Percentiles rank a stretch among this genome's conserved stretches.
These are phyloP conservation scores for Leucosticte australis DNA, from an alignment of 2,113 vertebrate species.

Conservation along the genomic window DNA sequence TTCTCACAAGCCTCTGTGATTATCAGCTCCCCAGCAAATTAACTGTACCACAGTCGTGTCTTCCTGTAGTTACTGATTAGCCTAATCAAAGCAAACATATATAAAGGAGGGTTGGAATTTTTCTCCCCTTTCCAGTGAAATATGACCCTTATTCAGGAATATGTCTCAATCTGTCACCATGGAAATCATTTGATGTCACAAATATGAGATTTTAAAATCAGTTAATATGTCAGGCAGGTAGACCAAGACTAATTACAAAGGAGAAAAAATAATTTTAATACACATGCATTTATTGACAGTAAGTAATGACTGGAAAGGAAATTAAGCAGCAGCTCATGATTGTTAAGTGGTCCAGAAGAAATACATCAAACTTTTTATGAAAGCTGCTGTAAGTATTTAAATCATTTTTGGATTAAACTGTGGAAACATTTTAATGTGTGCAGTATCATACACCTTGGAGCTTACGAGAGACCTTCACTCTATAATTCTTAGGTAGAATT, in stretches of 20 bases:
- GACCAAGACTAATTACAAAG: slow-evolving; percentile 30
- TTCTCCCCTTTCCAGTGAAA: background rate
- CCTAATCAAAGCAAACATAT: background rate
- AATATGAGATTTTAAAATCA: background rate
- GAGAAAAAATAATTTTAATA: background rate
- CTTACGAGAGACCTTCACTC: background rate
- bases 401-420: background rate
- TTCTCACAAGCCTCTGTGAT: background rate
- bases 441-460: background rate
- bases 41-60: background rate
- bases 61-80: background rate
- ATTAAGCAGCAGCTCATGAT: background rate
- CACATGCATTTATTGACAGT: background rate
- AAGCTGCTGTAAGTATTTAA: background rate
- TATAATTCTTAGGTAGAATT: background rate
- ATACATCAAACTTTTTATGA: background rate
- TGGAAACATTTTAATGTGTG: background rate
- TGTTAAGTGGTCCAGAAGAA: slow-evolving; percentile 23
- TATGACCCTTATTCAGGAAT: background rate
- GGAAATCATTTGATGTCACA: slow-evolving; percentile 27
- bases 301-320: background rate
- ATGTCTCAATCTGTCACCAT: slow-evolving; percentile 3
- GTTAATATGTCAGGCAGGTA: slow-evolving; percentile 26
- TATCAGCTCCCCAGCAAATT: background rate
- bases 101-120: background rate